Conservation (phyloP, 2,888 invertebrate genomes). For the Metalampra italica region DNA sequence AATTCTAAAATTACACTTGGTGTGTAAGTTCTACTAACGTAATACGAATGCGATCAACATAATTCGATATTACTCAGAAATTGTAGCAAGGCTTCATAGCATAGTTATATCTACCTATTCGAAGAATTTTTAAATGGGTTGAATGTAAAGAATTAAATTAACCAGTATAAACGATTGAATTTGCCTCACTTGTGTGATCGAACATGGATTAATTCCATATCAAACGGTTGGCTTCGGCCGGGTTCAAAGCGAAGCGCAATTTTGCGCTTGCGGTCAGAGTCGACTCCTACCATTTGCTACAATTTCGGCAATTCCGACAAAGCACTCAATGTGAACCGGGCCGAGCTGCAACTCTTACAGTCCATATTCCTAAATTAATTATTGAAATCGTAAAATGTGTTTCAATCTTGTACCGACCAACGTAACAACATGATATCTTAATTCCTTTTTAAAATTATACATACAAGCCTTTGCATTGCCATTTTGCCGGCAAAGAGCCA, state of each 20-base stretch:
- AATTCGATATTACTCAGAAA: no score
- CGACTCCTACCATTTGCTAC: constrained; percentile 34
- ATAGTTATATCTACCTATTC: no score
- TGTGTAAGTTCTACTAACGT: no score
- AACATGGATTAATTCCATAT: constrained; percentile 34
- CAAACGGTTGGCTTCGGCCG: constrained; percentile 30
- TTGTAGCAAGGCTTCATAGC: no score
- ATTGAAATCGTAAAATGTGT: no score
- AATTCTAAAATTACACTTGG: no score
- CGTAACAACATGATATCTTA: no score
- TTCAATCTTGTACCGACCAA: no score
- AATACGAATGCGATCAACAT: no score
- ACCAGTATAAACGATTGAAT: not conserved
- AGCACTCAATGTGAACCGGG: constrained; percentile 32
- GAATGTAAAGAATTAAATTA: not conserved
- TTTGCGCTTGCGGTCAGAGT: constrained; percentile 48
- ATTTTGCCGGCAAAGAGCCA: no score
- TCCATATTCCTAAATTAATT: not conserved
- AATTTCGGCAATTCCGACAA: constrained; percentile 28
- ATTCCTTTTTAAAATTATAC: no score
- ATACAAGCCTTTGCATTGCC: no score
- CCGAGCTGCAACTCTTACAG: constrained; percentile 11
- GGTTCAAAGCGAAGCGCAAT: constrained; percentile 39
- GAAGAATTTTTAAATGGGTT: not conserved
- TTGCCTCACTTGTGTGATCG: constrained; percentile 22